These are phyloP conservation scores for Rosalia funebris DNA, from an alignment of 2,888 invertebrate species.

Conservation along the genomic window DNA sequence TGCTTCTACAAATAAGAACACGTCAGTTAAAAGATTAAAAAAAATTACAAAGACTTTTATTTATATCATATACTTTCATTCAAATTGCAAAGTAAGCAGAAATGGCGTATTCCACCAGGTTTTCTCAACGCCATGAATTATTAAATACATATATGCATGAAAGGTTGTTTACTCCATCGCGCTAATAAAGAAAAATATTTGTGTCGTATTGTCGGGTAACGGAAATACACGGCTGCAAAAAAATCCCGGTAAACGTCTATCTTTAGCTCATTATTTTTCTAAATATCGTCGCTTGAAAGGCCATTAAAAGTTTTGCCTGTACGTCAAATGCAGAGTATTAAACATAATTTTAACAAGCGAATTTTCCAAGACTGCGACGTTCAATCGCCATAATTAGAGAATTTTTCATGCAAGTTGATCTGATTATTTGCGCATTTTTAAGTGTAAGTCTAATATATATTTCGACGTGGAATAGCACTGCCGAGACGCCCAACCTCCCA, in stretches of 20 bases:
- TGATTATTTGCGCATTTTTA: conserved; percentile 61
- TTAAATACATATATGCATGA: too few species aligned
- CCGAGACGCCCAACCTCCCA: too few species aligned
- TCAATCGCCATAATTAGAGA: conserved; percentile 46
- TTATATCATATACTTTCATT: too few species aligned
- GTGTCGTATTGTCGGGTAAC: background rate
- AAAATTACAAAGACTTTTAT: too few species aligned
- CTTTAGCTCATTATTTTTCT: conserved; percentile 52
- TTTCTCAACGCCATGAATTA: too few species aligned
- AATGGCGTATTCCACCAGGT: too few species aligned
- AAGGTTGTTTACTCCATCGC: background rate
- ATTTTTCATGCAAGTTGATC: conserved; percentile 41
- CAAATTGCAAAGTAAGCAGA: too few species aligned
- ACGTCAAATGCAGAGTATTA: conserved; percentile 50
- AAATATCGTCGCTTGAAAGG: conserved; percentile 50
- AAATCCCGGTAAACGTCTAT: conserved; percentile 40
- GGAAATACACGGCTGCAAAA: background rate
- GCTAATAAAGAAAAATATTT: background rate
- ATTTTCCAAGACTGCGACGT: conserved; percentile 47
- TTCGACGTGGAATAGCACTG: too few species aligned
- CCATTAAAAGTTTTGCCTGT: conserved; percentile 56
- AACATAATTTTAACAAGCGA: conserved; percentile 54
- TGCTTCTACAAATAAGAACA: too few species aligned
- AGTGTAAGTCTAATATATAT: conserved; percentile 61
- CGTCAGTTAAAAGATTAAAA: too few species aligned